These are phyloP conservation scores for Myopa testacea DNA, from an alignment of 2,888 invertebrate species.

Conservation along the genomic window DNA sequence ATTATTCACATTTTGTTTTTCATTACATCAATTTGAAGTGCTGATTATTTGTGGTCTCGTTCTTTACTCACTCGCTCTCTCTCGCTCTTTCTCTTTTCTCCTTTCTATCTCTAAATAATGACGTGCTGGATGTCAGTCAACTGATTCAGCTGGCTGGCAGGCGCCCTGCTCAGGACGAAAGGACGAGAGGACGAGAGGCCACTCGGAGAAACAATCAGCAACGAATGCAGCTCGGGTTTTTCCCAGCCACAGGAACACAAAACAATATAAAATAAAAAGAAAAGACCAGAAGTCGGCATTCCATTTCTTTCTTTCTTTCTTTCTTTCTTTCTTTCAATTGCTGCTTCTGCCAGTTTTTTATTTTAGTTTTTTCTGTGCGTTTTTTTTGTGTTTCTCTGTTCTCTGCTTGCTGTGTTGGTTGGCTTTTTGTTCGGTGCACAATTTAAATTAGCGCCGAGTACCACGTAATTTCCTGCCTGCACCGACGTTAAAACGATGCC, in stretches of 20 bases:
- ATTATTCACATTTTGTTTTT: conserved; percentile 27
- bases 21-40: conserved; percentile 19
- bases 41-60: neutral
- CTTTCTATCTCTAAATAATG: conserved; percentile 12
- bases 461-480: conserved; percentile 16
- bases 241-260: neutral
- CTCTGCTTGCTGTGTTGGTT: neutral
- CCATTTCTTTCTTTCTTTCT: neutral
- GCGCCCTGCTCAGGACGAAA: neutral
- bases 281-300: neutral
- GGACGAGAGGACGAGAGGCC: conserved; percentile 3
- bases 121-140: conserved; percentile 20
- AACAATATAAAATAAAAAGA: neutral
- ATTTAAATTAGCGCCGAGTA: conserved; percentile 32
- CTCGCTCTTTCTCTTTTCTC: conserved; percentile 7
- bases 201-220: conserved; percentile 20
- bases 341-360: neutral
- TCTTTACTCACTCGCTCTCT: neutral
- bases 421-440: conserved; percentile 15
- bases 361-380: neutral
- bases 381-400: neutral
- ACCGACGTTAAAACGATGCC: conserved; percentile 12
- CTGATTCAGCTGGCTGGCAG: neutral
- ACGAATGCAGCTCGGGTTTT: neutral
- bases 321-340: neutral